Evolutionary conservation across 2,797 vertebrate species (phyloP).

Genomic region (Leuciscus waleckii): DNA sequence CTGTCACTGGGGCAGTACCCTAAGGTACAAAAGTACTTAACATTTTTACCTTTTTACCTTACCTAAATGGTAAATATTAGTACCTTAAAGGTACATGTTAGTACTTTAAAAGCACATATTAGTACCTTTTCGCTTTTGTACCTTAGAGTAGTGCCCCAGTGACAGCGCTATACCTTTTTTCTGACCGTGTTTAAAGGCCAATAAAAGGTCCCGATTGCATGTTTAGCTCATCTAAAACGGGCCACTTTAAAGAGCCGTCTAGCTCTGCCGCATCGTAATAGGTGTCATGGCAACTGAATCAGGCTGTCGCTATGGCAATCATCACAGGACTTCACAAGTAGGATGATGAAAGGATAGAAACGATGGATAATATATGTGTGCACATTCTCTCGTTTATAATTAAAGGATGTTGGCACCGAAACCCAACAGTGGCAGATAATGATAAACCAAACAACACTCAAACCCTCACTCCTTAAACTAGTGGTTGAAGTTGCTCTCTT

Average conservation of each 20-base stretch:
- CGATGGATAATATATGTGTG: constrained; percentile 14
- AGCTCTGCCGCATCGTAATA: constrained; percentile 71
- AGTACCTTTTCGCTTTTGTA: too few relatives aligned
- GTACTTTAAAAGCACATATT: too few relatives aligned
- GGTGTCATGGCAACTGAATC: constrained; percentile 78
- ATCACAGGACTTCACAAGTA: constrained; percentile 67
- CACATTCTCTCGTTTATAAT: constrained; percentile 16
- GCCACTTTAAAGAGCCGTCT: constrained; percentile 62
- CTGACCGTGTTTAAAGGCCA: constrained; percentile 1
- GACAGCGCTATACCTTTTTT: too few relatives aligned
- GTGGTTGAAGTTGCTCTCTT: neutral
- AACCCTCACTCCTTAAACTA: neutral
- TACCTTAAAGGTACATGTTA: too few relatives aligned
- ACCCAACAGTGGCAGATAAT: constrained; percentile 1
- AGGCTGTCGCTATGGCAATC: constrained; percentile 77
- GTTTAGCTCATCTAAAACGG: constrained; percentile 68
- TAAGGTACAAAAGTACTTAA: too few relatives aligned
- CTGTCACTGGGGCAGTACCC: too few relatives aligned
- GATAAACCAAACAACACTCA: neutral
- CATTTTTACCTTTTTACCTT: too few relatives aligned
- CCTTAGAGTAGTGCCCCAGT: too few relatives aligned
- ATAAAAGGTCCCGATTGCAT: constrained; percentile 30
- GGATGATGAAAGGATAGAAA: constrained; percentile 60
- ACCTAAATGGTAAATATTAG: too few relatives aligned
- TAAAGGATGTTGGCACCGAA: constrained; percentile 3